These are phyloP conservation scores for Acanthoscelides obtectus DNA, from an alignment of 2,888 invertebrate genomes.

Conservation along the genomic window DNA sequence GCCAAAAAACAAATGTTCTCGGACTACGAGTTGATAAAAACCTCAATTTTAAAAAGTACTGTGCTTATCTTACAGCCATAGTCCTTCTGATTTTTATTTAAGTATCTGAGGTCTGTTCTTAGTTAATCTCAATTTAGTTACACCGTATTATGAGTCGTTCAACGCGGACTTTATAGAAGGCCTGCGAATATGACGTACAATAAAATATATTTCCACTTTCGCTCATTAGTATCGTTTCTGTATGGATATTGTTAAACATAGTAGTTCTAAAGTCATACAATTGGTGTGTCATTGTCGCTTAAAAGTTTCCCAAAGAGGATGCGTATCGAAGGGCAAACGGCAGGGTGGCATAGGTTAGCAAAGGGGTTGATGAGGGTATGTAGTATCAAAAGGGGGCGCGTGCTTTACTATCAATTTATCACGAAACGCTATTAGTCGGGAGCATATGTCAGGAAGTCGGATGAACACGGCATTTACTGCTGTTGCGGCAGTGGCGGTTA, in stretches of 20 bases:
- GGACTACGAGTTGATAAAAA: no score
- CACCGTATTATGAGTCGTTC: no score
- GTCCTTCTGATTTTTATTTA: no score
- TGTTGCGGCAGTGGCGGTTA: constrained; percentile 5
- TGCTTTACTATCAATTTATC: constrained; percentile 30
- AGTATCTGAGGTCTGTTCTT: no score
- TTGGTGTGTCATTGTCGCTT: neutral
- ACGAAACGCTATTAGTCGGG: constrained; percentile 32
- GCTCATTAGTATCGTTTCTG: neutral
- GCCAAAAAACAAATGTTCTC: no score
- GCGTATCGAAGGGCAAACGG: neutral
- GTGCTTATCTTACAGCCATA: no score
- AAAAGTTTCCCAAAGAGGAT: neutral
- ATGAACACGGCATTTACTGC: constrained; percentile 24
- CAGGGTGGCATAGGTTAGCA: neutral
- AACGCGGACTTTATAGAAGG: no score
- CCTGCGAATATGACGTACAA: no score
- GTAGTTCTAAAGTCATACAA: neutral
- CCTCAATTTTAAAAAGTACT: no score
- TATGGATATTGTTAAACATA: neutral
- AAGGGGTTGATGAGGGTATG: neutral
- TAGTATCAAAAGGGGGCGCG: constrained; percentile 23
- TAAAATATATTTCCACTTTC: neutral
- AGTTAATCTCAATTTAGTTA: no score
- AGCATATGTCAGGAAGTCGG: constrained; percentile 32